A percentile compares a stretch with the other conserved stretches of the same genome.
Evolutionary conservation across 2,113 vertebrate genomes (phyloP).

Genomic region (Tragelaphus buxtoni): DNA sequence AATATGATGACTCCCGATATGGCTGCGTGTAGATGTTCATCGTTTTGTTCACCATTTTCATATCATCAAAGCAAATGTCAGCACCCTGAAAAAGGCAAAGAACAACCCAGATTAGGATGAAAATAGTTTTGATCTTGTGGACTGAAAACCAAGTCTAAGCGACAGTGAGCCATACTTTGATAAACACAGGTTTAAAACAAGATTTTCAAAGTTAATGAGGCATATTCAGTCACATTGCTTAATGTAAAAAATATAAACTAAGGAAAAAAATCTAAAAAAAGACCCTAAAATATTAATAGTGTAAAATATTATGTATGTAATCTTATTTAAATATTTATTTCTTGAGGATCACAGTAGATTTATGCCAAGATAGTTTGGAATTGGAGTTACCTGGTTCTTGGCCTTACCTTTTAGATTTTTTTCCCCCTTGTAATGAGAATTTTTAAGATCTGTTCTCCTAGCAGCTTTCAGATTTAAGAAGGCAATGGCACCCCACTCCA

Average conservation of each 20-base stretch:
- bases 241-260: background rate
- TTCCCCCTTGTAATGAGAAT: too few species aligned
- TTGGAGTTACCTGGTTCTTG: too few species aligned
- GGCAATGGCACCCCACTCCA: too few species aligned
- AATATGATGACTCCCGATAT: rapidly evolving
- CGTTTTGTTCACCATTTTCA: background rate
- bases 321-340: background rate
- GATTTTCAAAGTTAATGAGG: background rate
- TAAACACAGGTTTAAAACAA: background rate
- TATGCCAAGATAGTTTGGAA: too few species aligned
- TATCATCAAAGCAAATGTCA: background rate
- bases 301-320: background rate
- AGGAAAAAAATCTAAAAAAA: background rate
- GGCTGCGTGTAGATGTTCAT: rapidly evolving
- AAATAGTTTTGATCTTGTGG: background rate
- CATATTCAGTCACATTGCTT: background rate
- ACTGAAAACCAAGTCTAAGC: too few species aligned
- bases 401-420: too few species aligned
- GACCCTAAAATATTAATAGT: background rate
- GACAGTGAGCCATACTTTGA: background rate
- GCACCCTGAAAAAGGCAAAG: too few species aligned
- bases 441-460: too few species aligned
- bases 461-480: too few species aligned
- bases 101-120: rapidly evolving
- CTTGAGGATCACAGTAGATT: background rate